phyloP scores from a whole-genome alignment of 2,888 invertebrate genomes.

The Eupithecia pulchellata region DNA sequence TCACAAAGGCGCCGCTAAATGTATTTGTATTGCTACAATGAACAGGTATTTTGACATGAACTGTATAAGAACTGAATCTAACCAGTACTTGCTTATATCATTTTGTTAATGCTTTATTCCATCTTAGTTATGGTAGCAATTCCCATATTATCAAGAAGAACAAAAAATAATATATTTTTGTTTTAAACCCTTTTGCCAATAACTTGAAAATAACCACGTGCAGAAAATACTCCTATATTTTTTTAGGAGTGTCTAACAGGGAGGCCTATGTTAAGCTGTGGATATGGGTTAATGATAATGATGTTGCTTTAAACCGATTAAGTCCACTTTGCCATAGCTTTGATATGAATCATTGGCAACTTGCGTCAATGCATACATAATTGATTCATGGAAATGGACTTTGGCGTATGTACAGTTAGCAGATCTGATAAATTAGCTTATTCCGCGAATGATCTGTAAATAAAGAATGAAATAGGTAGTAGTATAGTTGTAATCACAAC shows the following conservation, averaged over 20 bases:
- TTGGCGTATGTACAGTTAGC: background rate
- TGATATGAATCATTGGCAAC: slow-evolving; percentile 17
- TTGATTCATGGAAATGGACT: background rate
- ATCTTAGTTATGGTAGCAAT: background rate
- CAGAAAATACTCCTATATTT: background rate
- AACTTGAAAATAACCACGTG: background rate
- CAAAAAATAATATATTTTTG: too few species aligned
- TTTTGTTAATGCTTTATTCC: background rate
- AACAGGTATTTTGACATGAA: slow-evolving; percentile 25
- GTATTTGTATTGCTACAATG: slow-evolving; percentile 14
- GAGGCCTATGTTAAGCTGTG: background rate
- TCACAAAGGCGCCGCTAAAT: slow-evolving; percentile 26
- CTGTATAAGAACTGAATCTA: slow-evolving; percentile 11
- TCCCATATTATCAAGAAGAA: background rate
- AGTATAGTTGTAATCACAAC: too few species aligned
- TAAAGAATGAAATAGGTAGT: too few species aligned
- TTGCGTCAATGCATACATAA: slow-evolving; percentile 6
- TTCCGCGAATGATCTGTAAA: background rate
- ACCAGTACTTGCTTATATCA: background rate
- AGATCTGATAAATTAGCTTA: background rate
- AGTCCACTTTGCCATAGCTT: background rate
- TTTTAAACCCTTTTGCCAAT: background rate
- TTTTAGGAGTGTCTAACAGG: background rate
- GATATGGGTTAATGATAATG: background rate
- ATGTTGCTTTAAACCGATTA: background rate